Evolutionary conservation across 2,113 vertebrate species (phyloP).

Genomic region (Callospermophilus lateralis): DNA sequence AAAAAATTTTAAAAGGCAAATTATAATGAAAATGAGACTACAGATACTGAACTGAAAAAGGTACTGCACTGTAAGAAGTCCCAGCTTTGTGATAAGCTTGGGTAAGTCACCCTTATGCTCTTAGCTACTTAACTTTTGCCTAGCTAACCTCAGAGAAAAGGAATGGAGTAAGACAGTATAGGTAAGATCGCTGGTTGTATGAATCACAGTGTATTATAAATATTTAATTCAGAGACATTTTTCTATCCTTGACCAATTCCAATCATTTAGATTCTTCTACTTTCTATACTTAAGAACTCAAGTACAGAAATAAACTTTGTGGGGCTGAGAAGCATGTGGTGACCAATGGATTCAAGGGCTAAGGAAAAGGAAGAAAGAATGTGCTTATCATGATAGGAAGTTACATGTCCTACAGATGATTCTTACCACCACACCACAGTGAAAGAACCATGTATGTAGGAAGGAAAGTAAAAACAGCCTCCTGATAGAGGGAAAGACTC

Average conservation of each 20-base stretch:
- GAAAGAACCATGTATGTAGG: not conserved
- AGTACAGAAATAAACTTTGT: slow-evolving; percentile 38
- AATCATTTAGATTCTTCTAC: not conserved
- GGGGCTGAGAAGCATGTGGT: not conserved
- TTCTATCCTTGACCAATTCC: not conserved
- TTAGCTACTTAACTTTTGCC: not conserved
- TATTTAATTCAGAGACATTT: not conserved
- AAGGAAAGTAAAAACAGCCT: not conserved
- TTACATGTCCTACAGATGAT: not conserved
- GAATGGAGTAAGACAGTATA: not conserved
- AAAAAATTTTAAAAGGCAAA: not conserved
- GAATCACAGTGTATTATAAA: too few relatives aligned
- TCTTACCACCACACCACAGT: not conserved
- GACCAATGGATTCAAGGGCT: too few relatives aligned
- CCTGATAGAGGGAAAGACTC: not conserved
- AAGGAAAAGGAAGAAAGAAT: not conserved
- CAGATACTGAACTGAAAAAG: not conserved
- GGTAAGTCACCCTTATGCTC: not conserved
- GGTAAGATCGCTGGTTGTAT: too few relatives aligned
- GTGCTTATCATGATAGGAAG: not conserved
- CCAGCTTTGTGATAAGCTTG: not conserved
- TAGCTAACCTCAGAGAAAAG: not conserved
- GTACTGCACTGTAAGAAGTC: not conserved
- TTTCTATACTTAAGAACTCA: slow-evolving; percentile 6
- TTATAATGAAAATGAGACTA: not conserved